phyloP scores from a whole-genome alignment of 2,797 vertebrate species.

The Argentina silus region DNA sequence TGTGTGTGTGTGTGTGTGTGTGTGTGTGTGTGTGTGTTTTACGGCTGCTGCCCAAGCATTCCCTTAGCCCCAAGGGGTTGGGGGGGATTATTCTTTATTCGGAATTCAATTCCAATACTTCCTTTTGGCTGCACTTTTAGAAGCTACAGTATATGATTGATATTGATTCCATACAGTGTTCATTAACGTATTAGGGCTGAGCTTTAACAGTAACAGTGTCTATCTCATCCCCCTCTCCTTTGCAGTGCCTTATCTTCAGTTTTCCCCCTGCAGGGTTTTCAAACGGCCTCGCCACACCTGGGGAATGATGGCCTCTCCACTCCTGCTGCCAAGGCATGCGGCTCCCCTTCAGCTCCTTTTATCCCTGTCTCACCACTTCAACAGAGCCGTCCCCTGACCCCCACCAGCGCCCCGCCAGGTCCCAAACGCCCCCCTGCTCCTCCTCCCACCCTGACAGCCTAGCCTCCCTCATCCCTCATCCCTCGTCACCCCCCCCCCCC shows the following conservation, averaged over 20 bases:
- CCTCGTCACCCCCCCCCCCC: background rate
- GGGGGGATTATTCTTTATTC: background rate
- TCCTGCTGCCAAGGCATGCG: constrained; percentile 28
- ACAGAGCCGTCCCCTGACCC: constrained; percentile 10
- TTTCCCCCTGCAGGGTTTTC: constrained; percentile 1
- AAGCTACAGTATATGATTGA: too few relatives aligned
- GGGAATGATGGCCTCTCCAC: constrained; percentile 30
- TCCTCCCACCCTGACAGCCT: background rate
- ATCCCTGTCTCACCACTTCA: constrained; percentile 39
- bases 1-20: background rate
- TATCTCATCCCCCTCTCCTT: background rate
- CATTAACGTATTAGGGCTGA: too few relatives aligned
- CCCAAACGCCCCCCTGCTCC: background rate
- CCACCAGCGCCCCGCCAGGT: background rate
- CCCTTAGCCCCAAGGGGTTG: background rate
- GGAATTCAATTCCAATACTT: background rate
- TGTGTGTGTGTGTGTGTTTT: background rate
- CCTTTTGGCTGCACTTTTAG: too few relatives aligned
- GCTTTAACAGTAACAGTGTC: background rate
- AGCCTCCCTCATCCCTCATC: too few relatives aligned
- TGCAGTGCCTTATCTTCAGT: background rate
- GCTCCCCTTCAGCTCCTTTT: constrained; percentile 39
- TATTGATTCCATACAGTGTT: background rate
- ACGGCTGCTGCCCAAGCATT: background rate
- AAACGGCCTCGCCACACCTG: constrained; percentile 30